Conservation (phyloP, 2,113 vertebrate species). For the Malurus elegans region DNA sequence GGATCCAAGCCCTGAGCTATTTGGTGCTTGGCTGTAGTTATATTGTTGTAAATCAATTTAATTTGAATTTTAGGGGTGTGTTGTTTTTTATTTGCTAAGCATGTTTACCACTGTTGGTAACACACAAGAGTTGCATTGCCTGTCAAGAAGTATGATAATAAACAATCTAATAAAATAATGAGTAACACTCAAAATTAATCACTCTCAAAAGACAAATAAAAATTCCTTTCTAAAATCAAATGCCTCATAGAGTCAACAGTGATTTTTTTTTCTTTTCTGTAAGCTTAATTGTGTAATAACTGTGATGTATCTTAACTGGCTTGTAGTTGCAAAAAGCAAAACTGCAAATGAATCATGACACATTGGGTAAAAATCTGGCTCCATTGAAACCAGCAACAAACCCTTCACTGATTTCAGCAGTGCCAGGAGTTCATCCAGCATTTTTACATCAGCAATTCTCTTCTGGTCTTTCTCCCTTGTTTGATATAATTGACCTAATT, state of each 20-base stretch:
- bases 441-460: conserved; percentile 68
- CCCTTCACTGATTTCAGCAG: not conserved
- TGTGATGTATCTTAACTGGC: conserved; percentile 63
- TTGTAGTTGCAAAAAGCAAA: conserved; percentile 66
- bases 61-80: conserved; percentile 11
- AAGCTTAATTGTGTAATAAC: conserved; percentile 65
- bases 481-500: conserved; percentile 76
- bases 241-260: conserved; percentile 59
- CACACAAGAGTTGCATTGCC: conserved; percentile 33
- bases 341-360: conserved; percentile 50
- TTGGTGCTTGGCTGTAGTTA: conserved; percentile 38
- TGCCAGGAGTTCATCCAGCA: not conserved
- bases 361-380: conserved; percentile 26
- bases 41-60: conserved; percentile 3
- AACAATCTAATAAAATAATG: not conserved
- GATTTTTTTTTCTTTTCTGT: not conserved
- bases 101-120: conserved; percentile 38
- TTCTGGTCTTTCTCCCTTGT: conserved; percentile 70
- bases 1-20: conserved; percentile 16
- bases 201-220: conserved; percentile 47
- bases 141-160: conserved; percentile 53
- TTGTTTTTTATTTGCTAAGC: conserved; percentile 42
- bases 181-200: conserved; percentile 33
- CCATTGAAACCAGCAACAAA: not conserved
- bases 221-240: conserved; percentile 60